Evolutionary conservation across 2,888 invertebrate species (phyloP).

Genomic region (Synergus umbraculus): DNA sequence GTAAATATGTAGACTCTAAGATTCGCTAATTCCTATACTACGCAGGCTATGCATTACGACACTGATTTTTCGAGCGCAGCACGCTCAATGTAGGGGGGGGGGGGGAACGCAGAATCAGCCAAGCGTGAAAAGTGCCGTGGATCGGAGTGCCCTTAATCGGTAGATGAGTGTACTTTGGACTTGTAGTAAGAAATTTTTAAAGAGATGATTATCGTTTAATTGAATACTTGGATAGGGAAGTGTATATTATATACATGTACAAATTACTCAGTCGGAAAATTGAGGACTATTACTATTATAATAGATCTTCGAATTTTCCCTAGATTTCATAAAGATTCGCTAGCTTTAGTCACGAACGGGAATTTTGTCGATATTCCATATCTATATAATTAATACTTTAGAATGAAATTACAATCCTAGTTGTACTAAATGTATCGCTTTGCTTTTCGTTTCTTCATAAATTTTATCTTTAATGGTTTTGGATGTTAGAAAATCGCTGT

Average conservation of each 20-base stretch:
- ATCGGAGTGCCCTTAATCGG: too few relatives aligned
- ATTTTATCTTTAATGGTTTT: not conserved
- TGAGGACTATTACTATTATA: constrained; percentile 13
- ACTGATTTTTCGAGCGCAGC: too few relatives aligned
- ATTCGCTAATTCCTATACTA: too few relatives aligned
- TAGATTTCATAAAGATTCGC: constrained; percentile 43
- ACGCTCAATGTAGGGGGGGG: too few relatives aligned
- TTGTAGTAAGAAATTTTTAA: not conserved
- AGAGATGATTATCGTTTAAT: not conserved
- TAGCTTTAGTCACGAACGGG: not conserved
- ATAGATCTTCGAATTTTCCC: constrained; percentile 25
- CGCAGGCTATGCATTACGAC: too few relatives aligned
- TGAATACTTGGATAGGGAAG: constrained; percentile 9
- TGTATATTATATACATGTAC: constrained; percentile 25
- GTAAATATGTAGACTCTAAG: too few relatives aligned
- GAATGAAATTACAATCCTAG: not conserved
- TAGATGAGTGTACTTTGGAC: not conserved
- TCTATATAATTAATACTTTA: not conserved
- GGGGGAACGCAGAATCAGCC: too few relatives aligned
- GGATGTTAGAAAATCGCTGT: not conserved
- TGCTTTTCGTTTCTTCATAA: not conserved
- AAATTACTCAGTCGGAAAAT: constrained; percentile 10
- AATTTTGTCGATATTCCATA: constrained; percentile 1
- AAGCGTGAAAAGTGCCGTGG: too few relatives aligned
- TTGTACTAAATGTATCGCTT: not conserved